These are phyloP conservation scores for Denticeps clupeoides DNA, from an alignment of 2,797 vertebrate genomes.

Conservation along the genomic window DNA sequence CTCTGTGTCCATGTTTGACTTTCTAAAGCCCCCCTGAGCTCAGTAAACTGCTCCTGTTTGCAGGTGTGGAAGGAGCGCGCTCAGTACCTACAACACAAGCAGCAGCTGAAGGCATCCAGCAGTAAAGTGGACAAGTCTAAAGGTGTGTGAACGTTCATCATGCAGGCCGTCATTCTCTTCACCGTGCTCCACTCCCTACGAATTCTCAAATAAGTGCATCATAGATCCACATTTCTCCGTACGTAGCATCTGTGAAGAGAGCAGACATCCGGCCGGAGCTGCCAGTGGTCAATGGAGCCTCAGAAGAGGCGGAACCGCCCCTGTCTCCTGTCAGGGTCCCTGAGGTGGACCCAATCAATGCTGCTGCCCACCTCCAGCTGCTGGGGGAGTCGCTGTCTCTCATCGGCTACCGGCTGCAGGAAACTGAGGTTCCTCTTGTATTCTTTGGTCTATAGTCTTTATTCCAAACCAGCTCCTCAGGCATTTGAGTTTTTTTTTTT, in stretches of 20 bases:
- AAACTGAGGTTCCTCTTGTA: conserved; percentile 77
- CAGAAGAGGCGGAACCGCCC: conserved; percentile 32
- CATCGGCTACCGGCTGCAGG: conserved; percentile 84
- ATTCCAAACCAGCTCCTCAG: no score
- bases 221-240: neutral
- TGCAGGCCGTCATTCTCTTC: no score
- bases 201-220: neutral
- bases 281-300: conserved; percentile 4
- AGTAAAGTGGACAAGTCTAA: neutral
- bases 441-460: no score
- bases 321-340: conserved; percentile 57
- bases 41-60: neutral
- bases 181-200: no score
- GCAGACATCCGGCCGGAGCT: conserved; percentile 40
- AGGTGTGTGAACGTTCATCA: no score
- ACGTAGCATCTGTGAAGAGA: conserved; percentile 9
- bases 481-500: no score
- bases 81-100: conserved; percentile 74
- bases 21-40: neutral
- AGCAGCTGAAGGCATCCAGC: conserved; percentile 63
- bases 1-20: neutral
- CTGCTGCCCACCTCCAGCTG: conserved; percentile 86
- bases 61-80: conserved; percentile 79
- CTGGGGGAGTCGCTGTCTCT: conserved; percentile 87
- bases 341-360: conserved; percentile 73